These are phyloP conservation scores for Globodera rostochiensis DNA, from an alignment of 1,140 invertebrate genomes.

Conservation along the genomic window DNA sequence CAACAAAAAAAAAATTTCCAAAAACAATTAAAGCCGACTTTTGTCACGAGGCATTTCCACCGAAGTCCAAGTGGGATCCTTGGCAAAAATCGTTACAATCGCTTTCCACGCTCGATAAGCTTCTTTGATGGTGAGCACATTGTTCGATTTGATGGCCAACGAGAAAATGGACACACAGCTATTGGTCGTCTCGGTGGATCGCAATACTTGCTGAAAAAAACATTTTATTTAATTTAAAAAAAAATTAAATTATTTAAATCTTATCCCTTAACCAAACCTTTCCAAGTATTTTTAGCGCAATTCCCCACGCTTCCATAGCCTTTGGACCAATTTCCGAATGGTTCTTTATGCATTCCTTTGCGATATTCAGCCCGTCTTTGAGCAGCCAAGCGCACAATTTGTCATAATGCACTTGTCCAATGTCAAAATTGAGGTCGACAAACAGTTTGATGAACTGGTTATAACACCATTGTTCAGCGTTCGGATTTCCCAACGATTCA, in stretches of 20 bases:
- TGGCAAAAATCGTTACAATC: constrained; percentile 9
- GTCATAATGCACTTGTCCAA: background rate
- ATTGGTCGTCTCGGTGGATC: background rate
- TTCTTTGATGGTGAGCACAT: constrained; percentile 1
- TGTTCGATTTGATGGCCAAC: background rate
- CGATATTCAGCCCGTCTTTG: background rate
- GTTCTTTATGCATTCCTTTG: constrained; percentile 3
- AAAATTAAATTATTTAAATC: background rate
- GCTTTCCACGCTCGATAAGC: constrained; percentile 15
- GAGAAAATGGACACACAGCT: background rate
- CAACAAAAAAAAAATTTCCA: constrained; percentile 8
- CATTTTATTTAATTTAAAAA: background rate
- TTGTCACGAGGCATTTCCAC: background rate
- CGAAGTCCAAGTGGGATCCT: constrained; percentile 7
- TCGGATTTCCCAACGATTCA: constrained; percentile 7
- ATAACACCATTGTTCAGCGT: background rate
- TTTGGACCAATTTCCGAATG: background rate
- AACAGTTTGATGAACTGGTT: background rate
- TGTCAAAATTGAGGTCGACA: constrained; percentile 4
- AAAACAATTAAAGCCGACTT: constrained; percentile 2
- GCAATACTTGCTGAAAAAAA: constrained; percentile 13
- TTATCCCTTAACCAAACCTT: background rate
- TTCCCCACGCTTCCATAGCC: constrained; percentile 21
- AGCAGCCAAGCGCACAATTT: constrained; percentile 4
- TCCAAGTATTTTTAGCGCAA: constrained; percentile 17